These are phyloP conservation scores for Pseudococcus longispinus DNA, from an alignment of 2,888 invertebrate species.

Conservation along the genomic window DNA sequence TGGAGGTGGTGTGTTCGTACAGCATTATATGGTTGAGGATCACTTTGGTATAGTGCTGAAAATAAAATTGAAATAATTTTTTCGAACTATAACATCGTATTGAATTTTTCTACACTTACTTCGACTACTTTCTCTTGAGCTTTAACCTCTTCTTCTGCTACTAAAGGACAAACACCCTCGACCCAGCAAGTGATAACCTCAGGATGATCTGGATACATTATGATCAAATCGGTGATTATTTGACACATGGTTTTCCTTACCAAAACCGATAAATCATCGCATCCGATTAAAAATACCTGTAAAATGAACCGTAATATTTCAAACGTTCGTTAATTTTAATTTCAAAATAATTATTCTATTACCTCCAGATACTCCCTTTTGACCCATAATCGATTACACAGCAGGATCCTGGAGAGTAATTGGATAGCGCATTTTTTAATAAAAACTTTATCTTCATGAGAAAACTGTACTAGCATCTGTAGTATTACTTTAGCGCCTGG, in stretches of 20 bases:
- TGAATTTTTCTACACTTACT: neutral
- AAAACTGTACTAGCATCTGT: conserved; percentile 44
- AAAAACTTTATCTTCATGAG: conserved; percentile 52
- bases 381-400: conserved; percentile 29
- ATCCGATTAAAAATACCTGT: conserved; percentile 50
- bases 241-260: conserved; percentile 50
- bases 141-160: conserved; percentile 50
- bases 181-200: conserved; percentile 50
- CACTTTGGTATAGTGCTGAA: conserved; percentile 47
- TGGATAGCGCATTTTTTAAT: conserved; percentile 43
- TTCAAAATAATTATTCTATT: neutral
- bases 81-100: neutral
- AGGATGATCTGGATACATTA: conserved; percentile 43
- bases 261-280: conserved; percentile 47
- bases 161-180: conserved; percentile 45
- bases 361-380: conserved; percentile 47
- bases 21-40: conserved; percentile 48
- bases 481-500: conserved; percentile 45
- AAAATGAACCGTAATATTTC: neutral
- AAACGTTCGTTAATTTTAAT: neutral
- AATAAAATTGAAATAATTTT: neutral
- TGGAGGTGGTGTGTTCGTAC: conserved; percentile 43
- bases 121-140: conserved; percentile 53
- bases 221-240: conserved; percentile 46
- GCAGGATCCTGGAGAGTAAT: conserved; percentile 3